These are phyloP conservation scores for Prunella himalayana DNA, from an alignment of 2,113 vertebrate species.

Conservation along the genomic window DNA sequence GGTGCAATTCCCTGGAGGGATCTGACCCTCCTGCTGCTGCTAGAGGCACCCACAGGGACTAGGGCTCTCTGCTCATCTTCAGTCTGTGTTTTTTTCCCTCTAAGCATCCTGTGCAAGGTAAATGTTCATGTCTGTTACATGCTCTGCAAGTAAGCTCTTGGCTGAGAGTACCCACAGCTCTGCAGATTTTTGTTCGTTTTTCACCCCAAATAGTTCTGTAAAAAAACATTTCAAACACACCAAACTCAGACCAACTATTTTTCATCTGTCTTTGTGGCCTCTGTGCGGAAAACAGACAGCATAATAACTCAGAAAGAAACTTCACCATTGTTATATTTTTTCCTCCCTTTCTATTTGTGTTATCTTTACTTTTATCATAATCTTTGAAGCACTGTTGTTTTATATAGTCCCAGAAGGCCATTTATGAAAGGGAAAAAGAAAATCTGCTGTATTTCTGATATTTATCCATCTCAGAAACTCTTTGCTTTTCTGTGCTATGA, in stretches of 20 bases:
- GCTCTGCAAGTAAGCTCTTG: not conserved
- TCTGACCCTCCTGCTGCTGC: not conserved
- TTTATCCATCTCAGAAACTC: not conserved
- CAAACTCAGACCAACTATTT: not conserved
- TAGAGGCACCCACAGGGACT: not conserved
- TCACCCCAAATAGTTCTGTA: not conserved
- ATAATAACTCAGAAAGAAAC: not conserved
- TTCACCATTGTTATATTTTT: not conserved
- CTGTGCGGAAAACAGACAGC: not conserved
- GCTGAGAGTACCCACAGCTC: not conserved
- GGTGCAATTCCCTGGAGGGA: not conserved
- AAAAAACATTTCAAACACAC: not conserved
- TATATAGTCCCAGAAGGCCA: not conserved
- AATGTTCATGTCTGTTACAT: not conserved
- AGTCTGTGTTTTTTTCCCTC: accelerated
- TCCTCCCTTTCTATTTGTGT: not conserved
- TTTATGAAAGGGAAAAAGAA: not conserved
- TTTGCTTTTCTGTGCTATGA: not conserved
- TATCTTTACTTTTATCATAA: not conserved
- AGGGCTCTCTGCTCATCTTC: not conserved
- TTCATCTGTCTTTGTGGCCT: not conserved
- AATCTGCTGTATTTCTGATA: not conserved
- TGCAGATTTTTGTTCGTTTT: not conserved
- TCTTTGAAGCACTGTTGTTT: not conserved
- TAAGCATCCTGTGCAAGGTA: not conserved